Conservation (phyloP, 2,888 invertebrate species). For the Prenolepis imparis region DNA sequence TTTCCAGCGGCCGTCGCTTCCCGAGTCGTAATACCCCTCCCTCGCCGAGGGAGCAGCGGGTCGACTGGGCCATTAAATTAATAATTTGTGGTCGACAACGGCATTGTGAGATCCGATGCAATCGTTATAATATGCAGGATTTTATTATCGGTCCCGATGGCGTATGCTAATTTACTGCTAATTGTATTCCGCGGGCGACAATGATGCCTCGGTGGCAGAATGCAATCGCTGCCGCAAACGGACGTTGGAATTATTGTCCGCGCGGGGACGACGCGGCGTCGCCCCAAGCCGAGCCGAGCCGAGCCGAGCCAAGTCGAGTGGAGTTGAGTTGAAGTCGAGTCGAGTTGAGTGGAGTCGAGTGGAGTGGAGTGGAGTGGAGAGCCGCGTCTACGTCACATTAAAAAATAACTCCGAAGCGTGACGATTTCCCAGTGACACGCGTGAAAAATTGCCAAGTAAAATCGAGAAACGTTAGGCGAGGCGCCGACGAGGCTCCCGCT, state of each 20-base stretch:
- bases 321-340: slow-evolving; percentile 1
- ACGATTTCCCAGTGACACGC: slow-evolving; percentile 69
- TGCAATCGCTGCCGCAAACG: slow-evolving; percentile 72
- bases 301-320: background rate
- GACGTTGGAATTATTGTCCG: slow-evolving; percentile 62
- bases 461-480: slow-evolving; percentile 50
- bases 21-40: slow-evolving; percentile 74
- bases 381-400: slow-evolving; percentile 45
- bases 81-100: slow-evolving; percentile 86
- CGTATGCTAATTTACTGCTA: slow-evolving; percentile 86
- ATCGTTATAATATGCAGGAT: slow-evolving; percentile 85
- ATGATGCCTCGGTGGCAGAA: slow-evolving; percentile 81
- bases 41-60: slow-evolving; percentile 55
- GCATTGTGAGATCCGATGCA: slow-evolving; percentile 85
- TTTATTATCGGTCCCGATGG: slow-evolving; percentile 84
- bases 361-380: background rate
- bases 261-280: slow-evolving; percentile 38
- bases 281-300: slow-evolving; percentile 32
- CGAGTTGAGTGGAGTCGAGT: background rate
- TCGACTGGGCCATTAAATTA: slow-evolving; percentile 83
- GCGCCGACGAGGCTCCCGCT: slow-evolving; percentile 37
- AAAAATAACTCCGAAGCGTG: slow-evolving; percentile 68
- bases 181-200: slow-evolving; percentile 85
- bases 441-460: slow-evolving; percentile 74
- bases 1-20: slow-evolving; percentile 68